These are phyloP conservation scores for Emydoidea blandingii DNA, from an alignment of 2,797 vertebrate genomes.

Conservation along the genomic window DNA sequence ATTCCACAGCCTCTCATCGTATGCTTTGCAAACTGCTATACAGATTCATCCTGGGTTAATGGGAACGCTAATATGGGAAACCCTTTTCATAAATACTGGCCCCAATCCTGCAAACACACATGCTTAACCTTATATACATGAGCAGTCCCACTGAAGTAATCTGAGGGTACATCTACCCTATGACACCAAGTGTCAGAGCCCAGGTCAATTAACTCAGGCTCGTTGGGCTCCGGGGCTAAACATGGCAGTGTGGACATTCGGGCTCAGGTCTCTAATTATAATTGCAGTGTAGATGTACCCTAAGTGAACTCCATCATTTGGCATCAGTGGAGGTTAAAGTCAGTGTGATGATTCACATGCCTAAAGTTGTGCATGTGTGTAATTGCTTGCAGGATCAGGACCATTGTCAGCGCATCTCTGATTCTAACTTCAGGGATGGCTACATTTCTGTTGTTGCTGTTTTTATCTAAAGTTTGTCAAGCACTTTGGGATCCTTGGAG, in stretches of 20 bases:
- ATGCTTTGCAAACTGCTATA: background rate
- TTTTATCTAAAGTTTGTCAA: background rate
- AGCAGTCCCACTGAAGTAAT: background rate
- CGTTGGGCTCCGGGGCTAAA: no score
- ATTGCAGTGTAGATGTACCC: no score
- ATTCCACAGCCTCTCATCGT: background rate
- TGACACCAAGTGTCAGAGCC: no score
- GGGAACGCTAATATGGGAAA: background rate
- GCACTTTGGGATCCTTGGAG: background rate
- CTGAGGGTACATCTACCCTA: background rate
- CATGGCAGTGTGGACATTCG: no score
- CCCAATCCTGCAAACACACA: background rate
- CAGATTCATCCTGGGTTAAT: background rate
- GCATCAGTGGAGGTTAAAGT: background rate
- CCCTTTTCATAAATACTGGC: background rate
- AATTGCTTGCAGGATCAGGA: background rate
- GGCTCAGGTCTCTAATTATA: no score
- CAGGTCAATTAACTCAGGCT: no score
- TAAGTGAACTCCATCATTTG: background rate
- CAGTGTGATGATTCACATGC: background rate
- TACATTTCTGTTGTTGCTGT: no score
- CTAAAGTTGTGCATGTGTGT: background rate
- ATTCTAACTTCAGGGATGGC: no score
- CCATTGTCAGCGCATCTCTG: no score
- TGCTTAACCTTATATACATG: background rate